Conservation (phyloP, 64 coral and sea anemone genomes). For the Hydrozoanthus tunicans region DNA sequence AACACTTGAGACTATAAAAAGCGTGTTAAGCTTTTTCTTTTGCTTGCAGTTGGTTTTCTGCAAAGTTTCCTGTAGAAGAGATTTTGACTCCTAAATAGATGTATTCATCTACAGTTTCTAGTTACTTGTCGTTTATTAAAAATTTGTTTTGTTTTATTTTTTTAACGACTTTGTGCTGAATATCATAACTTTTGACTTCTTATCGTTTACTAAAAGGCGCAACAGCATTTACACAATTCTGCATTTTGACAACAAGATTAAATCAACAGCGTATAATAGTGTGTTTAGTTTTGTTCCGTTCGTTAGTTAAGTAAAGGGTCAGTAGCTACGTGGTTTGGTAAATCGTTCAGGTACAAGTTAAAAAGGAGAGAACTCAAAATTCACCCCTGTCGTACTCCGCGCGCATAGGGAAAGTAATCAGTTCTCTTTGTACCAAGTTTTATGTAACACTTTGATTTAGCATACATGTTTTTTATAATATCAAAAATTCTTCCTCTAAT, state of each 20-base stretch:
- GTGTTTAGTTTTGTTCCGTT: constrained; percentile 40
- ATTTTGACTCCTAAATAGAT: constrained; percentile 46
- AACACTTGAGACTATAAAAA: constrained; percentile 8
- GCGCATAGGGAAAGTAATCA: background rate
- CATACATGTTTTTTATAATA: constrained; percentile 33
- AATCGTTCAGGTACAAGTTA: constrained; percentile 52
- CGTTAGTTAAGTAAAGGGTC: background rate
- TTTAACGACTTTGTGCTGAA: background rate
- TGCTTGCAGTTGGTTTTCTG: background rate
- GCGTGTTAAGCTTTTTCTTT: constrained; percentile 4
- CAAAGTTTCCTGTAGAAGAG: constrained; percentile 37
- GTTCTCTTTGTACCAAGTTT: constrained; percentile 16
- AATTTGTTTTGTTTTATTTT: background rate
- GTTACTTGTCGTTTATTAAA: background rate
- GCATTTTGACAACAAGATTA: constrained; percentile 44
- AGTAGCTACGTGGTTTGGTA: constrained; percentile 12
- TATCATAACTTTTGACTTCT: background rate
- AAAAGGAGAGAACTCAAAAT: constrained; percentile 28
- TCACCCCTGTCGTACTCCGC: constrained; percentile 45
- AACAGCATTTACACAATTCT: background rate
- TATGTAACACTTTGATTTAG: constrained; percentile 26
- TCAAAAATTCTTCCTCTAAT: too few species aligned
- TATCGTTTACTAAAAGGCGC: background rate
- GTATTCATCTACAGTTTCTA: constrained; percentile 49
- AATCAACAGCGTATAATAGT: constrained; percentile 41